phyloP scores from a whole-genome alignment of 2,113 vertebrate genomes.

The Capreolus pygargus region DNA sequence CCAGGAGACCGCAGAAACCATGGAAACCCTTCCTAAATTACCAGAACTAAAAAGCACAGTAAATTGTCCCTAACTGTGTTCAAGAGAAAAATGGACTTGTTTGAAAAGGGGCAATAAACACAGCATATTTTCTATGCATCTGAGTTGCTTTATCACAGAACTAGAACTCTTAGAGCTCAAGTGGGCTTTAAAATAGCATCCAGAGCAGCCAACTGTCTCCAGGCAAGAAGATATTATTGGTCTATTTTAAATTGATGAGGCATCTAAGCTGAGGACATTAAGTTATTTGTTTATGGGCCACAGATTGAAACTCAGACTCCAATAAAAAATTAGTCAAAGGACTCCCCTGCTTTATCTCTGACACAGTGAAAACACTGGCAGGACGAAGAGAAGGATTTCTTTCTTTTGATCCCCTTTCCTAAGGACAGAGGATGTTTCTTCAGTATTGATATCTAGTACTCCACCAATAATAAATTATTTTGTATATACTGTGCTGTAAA shows the following conservation, averaged over 20 bases:
- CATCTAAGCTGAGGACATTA: background rate
- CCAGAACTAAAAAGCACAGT: background rate
- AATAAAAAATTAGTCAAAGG: background rate
- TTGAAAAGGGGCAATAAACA: background rate
- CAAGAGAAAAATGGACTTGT: background rate
- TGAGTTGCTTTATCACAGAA: background rate
- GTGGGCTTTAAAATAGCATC: background rate
- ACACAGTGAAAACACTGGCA: background rate
- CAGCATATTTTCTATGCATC: background rate
- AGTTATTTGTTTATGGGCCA: constrained; percentile 2
- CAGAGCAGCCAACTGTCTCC: background rate
- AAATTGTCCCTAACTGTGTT: background rate
- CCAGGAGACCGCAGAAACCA: background rate
- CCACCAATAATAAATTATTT: background rate
- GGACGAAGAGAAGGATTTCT: background rate
- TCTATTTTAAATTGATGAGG: background rate
- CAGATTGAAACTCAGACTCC: background rate
- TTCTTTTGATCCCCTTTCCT: background rate
- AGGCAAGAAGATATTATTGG: background rate
- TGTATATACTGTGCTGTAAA: background rate
- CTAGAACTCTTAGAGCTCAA: background rate
- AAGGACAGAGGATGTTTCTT: background rate
- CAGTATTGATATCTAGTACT: background rate
- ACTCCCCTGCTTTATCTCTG: background rate
- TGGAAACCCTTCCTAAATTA: background rate